These are phyloP conservation scores for Bombylius discolor DNA, from an alignment of 2,888 invertebrate genomes.

Conservation along the genomic window DNA sequence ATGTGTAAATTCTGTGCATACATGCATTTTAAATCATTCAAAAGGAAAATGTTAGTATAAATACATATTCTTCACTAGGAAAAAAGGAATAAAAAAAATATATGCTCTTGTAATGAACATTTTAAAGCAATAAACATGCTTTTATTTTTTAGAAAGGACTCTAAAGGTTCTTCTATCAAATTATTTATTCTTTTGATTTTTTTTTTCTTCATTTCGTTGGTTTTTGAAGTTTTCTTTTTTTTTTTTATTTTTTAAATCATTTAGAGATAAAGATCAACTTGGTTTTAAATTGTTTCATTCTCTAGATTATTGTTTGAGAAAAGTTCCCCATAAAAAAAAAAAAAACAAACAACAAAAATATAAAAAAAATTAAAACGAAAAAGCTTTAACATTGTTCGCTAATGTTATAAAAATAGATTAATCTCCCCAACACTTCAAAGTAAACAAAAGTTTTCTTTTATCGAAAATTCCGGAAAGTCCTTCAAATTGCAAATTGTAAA, in stretches of 20 bases:
- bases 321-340: not conserved
- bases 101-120: no score
- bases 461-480: not conserved
- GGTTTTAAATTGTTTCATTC: slow-evolving; percentile 23
- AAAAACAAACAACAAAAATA: not conserved
- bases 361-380: not conserved
- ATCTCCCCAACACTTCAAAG: not conserved
- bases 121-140: no score
- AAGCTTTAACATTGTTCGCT: not conserved
- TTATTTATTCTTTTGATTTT: no score
- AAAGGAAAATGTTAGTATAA: no score
- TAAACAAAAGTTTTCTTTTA: not conserved
- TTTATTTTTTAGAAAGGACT: no score
- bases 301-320: slow-evolving; percentile 1
- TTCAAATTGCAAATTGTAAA: slow-evolving; percentile 5
- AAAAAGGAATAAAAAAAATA: no score
- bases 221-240: not conserved
- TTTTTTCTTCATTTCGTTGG: not conserved
- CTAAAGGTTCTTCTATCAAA: no score
- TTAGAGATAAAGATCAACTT: slow-evolving; percentile 32
- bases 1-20: no score
- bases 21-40: no score
- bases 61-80: no score
- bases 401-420: no score
- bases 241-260: slow-evolving; percentile 20